Percentiles rank a stretch among this genome's conserved stretches.
Conservation (phyloP, 1,140 invertebrate species). For the Caenorhabditis inopinata region DNA sequence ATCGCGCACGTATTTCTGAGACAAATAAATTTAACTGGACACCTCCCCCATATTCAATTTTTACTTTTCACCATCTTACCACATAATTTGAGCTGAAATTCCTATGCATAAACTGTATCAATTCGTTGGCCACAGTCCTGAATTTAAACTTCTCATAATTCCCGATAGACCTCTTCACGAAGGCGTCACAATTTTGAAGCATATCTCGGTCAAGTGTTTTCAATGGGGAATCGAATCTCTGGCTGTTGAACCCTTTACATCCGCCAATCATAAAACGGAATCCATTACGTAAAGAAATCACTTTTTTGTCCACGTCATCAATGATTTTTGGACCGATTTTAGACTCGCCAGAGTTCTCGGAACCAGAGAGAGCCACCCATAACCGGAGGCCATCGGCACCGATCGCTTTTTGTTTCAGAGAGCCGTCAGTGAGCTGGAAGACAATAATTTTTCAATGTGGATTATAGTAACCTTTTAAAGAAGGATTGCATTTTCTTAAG, state of each 20-base stretch:
- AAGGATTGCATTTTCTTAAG: too few relatives aligned
- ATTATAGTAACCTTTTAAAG: too few relatives aligned
- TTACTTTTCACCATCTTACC: conserved; percentile 30
- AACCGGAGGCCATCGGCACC: conserved; percentile 63
- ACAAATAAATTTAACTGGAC: too few relatives aligned
- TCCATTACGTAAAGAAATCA: conserved; percentile 44
- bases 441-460: too few relatives aligned
- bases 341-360: conserved; percentile 54
- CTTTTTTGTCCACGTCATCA: conserved; percentile 51
- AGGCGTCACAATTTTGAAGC: conserved; percentile 41
- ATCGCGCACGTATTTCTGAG: conserved; percentile 61
- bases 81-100: conserved; percentile 58
- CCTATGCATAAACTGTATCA: conserved; percentile 56
- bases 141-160: conserved; percentile 56
- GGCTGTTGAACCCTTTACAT: conserved; percentile 39
- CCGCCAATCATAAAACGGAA: conserved; percentile 61
- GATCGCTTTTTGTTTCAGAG: conserved; percentile 50
- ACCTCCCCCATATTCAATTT: not conserved
- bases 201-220: conserved; percentile 53
- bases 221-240: conserved; percentile 27
- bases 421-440: conserved; percentile 57
- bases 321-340: conserved; percentile 53
- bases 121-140: conserved; percentile 53
- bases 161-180: conserved; percentile 23
- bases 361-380: conserved; percentile 61